Conservation (phyloP, 1,140 invertebrate species). For the Pemphigus obesinymphae region DNA sequence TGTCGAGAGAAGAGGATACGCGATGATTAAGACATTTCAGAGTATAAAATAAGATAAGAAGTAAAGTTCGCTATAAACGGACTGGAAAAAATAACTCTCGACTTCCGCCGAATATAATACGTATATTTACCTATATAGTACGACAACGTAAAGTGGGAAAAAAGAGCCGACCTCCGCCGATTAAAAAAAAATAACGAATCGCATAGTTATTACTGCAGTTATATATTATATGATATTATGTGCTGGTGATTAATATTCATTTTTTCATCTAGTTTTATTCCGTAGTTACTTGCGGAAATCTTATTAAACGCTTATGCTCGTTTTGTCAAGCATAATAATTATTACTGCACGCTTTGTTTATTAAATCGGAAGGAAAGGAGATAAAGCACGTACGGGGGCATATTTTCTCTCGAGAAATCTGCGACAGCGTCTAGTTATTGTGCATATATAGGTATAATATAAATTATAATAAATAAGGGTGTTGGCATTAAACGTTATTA, state of each 20-base stretch:
- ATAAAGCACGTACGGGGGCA: background rate
- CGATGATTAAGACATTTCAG: too few relatives aligned
- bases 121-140: background rate
- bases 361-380: background rate
- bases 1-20: too few relatives aligned
- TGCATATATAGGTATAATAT: background rate
- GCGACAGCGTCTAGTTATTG: background rate
- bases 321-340: slow-evolving; percentile 5
- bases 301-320: slow-evolving; percentile 16
- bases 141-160: too few relatives aligned
- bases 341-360: background rate
- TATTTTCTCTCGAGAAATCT: background rate
- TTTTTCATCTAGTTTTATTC: background rate
- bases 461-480: background rate
- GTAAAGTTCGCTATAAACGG: background rate
- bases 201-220: background rate
- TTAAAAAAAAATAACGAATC: background rate
- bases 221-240: background rate
- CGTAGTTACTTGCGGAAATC: background rate
- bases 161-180: background rate
- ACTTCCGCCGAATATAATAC: background rate
- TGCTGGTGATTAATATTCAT: background rate
- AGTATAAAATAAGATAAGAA: too few relatives aligned
- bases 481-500: too few relatives aligned
- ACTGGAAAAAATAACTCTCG: background rate